Base-by-base conservation (phyloP, 2,888 invertebrate species). In the Schrankia costaestrigalis region DNA sequence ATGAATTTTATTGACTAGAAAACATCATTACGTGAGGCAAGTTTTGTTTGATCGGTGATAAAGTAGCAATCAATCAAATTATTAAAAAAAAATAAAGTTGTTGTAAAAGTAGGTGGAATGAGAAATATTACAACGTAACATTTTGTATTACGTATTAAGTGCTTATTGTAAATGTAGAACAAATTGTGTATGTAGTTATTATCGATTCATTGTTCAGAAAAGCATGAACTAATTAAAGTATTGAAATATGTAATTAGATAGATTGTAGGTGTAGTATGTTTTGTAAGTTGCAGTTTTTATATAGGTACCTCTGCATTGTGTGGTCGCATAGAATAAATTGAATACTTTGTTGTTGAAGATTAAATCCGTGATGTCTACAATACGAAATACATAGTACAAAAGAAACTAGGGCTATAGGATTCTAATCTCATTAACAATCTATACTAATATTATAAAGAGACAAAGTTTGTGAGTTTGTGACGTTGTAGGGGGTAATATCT, bases 1-100 rank as follows among this genome's bases (percentile, higher is more conserved):
- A 63, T 78, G 72, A 78, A 56, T 60, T n/a, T 54, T 52, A 63
- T 63, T 62, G 69, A 68, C 54, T 58, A 64, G 67, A 55, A 65
- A 60, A 61, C 43, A 40, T 32, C 44, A 47, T 70, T 66, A 46
- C 69, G 49, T 56, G 43, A 77, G 78, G 77, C 75, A 72, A 77
- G 74, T 78, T 50, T 50, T 30, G 41, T 53, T 50, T 56, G 56
- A 58, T 59, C 56, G 59, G 47, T 11, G 47, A 51, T 51, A 54
- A 56, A 38, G 59, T 62, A 56, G 54, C 31, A 15, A 54, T 56
- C 50, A 49, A 55, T 34, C 32, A 50, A 58, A 54, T 49, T 51
- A 46, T 25, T 36, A 35, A 42, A 15, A 19, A 27, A 42, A 15
- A 19, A 27, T 31, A 32, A 46, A 46, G 38, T 27, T 34, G 26